Base-by-base conservation (phyloP, 2,113 vertebrate genomes). In the Campylorhamphus procurvoides region DNA sequence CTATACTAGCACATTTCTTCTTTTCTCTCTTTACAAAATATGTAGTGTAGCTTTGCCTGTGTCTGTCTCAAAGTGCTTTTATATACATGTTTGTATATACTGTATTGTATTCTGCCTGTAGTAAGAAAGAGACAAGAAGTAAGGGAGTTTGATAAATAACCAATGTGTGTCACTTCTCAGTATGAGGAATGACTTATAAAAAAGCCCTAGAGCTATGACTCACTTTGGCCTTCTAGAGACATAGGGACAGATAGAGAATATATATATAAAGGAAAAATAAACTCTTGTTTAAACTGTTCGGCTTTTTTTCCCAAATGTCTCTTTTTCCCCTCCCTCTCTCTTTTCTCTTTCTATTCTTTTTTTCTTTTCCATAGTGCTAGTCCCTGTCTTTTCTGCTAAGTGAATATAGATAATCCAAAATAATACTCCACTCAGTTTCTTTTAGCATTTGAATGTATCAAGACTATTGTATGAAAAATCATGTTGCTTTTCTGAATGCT, bases 131-230 rank as follows among this genome's bases (percentile, higher is more conserved):
- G 35, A 81, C 2, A 13, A 95, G 93, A 92, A 71, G 31, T 60
- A 89, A 85, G 39, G n/a, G n/a, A 74, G 40, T 75, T 78, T 88
- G 64, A 75, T 84, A 92, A 89, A 83, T 84, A 92, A 87, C 72
- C 44, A 86, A 25, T 89, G 64, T 10, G 9, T 56, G 55, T 77
- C 75, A 74, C 15, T 46, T 74, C 82, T 91, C 83, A 53, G 9
- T 77, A 75, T 84, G 56, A 90, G 37, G 52, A 88, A 83, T 90
- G 67, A 80, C 82, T 91, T 86, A 94, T 85, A 47, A 83, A 94
- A 94, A 83, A 91, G 46, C 33, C 89, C 69, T 80, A 69, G 49
- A 69, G 71, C 35, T 91, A 67, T 86, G 52, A 75, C 60, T 93
- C 84, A 56, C 17, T 74, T 93, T 64, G 50, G 68, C 37, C 50